Evolutionary conservation across 1,140 invertebrate genomes (phyloP).

Genomic region (Apis florea): DNA sequence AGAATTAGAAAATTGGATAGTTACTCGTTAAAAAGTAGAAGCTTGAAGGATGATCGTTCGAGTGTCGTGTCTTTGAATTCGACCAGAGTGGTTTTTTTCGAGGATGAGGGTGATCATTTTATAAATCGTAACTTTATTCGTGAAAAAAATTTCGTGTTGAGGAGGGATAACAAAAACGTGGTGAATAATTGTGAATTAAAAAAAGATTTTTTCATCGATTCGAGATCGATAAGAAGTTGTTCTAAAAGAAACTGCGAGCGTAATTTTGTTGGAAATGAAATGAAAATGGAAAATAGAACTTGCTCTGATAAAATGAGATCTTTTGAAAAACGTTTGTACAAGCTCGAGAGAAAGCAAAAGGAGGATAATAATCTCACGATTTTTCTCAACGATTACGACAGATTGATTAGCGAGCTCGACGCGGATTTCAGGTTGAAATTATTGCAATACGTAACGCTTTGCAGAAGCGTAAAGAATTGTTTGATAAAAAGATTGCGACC

Average conservation of each 20-base stretch:
- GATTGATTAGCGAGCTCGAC: conserved; percentile 46
- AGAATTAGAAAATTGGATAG: not conserved
- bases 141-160: not conserved
- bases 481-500: conserved; percentile 47
- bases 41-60: not conserved
- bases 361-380: not conserved
- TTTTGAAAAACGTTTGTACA: not conserved
- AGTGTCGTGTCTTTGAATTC: conserved; percentile 1
- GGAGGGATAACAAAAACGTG: not conserved
- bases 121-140: not conserved
- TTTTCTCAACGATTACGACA: conserved; percentile 19
- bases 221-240: not conserved
- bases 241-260: too few relatives aligned
- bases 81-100: not conserved
- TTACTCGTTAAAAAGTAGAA: too few relatives aligned
- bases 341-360: not conserved
- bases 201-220: not conserved
- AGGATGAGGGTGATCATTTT: not conserved
- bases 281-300: too few relatives aligned
- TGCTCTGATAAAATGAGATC: not conserved
- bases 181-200: too few relatives aligned
- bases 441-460: conserved; percentile 61
- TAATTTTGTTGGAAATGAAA: too few relatives aligned
- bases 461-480: conserved; percentile 58
- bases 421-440: conserved; percentile 57